phyloP scores from a whole-genome alignment of 2,888 invertebrate species.

The Cosmia pyralina region DNA sequence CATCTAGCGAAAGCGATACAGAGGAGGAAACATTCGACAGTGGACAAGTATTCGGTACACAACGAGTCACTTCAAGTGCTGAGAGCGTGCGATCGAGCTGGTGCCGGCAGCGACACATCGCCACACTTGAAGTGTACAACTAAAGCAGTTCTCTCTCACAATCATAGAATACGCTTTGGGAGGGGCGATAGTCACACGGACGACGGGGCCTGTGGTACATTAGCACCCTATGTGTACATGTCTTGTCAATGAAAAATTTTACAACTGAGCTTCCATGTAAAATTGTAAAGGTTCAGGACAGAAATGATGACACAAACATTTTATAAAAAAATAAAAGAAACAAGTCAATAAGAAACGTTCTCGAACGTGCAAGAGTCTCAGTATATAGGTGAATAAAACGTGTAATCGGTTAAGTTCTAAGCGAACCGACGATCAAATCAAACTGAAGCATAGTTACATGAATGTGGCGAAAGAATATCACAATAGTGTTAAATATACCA shows the following conservation, averaged over 20 bases:
- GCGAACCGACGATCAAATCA: slow-evolving; percentile 83
- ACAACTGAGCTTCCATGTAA: slow-evolving; percentile 85
- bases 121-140: slow-evolving; percentile 77
- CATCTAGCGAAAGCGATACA: slow-evolving; percentile 83
- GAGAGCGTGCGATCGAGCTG: slow-evolving; percentile 41
- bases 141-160: slow-evolving; percentile 76
- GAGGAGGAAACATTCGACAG: slow-evolving; percentile 76
- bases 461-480: slow-evolving; percentile 82
- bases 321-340: slow-evolving; percentile 73
- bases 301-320: slow-evolving; percentile 75
- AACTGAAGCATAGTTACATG: slow-evolving; percentile 85
- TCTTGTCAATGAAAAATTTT: slow-evolving; percentile 73
- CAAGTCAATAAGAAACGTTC: slow-evolving; percentile 72
- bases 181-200: slow-evolving; percentile 87
- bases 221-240: slow-evolving; percentile 58
- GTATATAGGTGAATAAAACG: slow-evolving; percentile 76
- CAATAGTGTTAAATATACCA: slow-evolving; percentile 82
- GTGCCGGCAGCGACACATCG: slow-evolving; percentile 46
- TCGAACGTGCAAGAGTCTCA: slow-evolving; percentile 80
- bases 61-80: slow-evolving; percentile 68
- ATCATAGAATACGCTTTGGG: slow-evolving; percentile 81
- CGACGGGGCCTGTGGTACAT: slow-evolving; percentile 71
- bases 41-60: slow-evolving; percentile 60
- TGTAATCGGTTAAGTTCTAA: slow-evolving; percentile 83
- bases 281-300: slow-evolving; percentile 81